phyloP scores from a whole-genome alignment of 2,888 invertebrate genomes.

The Dorcus parallelipipedus region DNA sequence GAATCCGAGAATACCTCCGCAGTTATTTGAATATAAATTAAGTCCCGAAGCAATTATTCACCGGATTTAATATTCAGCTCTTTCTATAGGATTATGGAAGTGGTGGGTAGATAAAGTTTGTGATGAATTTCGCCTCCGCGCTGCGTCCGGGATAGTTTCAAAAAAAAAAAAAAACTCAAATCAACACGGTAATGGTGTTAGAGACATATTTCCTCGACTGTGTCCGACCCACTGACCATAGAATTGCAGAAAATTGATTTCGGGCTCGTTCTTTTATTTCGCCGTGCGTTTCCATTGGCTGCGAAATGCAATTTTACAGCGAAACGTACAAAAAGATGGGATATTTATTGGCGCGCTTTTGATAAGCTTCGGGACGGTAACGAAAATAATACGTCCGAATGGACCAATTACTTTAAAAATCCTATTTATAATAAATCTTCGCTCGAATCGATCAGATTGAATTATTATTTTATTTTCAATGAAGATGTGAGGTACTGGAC shows the following conservation, averaged over 20 bases:
- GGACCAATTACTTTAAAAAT: not conserved
- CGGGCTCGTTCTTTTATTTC: slow-evolving; percentile 20
- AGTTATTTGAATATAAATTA: slow-evolving; percentile 35
- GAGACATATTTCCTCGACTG: slow-evolving; percentile 14
- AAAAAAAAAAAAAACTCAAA: not conserved
- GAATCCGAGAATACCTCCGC: slow-evolving; percentile 23
- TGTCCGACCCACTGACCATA: slow-evolving; percentile 23
- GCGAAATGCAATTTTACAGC: slow-evolving; percentile 19
- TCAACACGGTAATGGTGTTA: not conserved
- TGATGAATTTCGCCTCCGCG: slow-evolving; percentile 20
- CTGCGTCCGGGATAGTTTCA: slow-evolving; percentile 2
- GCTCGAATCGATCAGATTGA: too few relatives aligned
- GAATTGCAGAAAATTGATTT: slow-evolving; percentile 31
- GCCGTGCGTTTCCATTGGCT: slow-evolving; percentile 18
- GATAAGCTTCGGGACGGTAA: not conserved
- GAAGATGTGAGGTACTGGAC: too few relatives aligned
- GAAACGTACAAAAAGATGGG: slow-evolving; percentile 9
- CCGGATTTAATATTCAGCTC: slow-evolving; percentile 33
- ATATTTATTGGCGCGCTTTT: not conserved
- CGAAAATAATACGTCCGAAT: slow-evolving; percentile 1
- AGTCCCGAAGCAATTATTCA: slow-evolving; percentile 32
- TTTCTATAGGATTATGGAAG: slow-evolving; percentile 29
- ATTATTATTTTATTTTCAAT: too few relatives aligned
- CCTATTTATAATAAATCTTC: not conserved
- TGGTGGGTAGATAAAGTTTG: slow-evolving; percentile 27